Evolutionary conservation across 1,140 invertebrate genomes (phyloP).

Genomic region (Atta cephalotes): DNA sequence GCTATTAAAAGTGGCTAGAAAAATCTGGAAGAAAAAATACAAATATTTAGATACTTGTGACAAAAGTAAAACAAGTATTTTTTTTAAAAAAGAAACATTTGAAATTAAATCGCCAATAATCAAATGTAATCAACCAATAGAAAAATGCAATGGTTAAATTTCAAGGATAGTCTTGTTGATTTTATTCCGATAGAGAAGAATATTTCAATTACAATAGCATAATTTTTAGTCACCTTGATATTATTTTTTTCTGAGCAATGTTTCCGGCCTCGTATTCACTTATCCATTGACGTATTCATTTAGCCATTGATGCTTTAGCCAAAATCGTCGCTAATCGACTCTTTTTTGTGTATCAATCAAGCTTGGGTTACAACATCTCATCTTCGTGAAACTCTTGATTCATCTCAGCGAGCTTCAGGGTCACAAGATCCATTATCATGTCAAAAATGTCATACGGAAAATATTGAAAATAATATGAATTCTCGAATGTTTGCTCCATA

Average conservation of each 20-base stretch:
- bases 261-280: constrained; percentile 81
- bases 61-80: neutral
- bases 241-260: constrained; percentile 82
- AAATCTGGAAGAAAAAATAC: neutral
- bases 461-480: constrained; percentile 5
- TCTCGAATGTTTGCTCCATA: neutral
- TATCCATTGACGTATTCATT: constrained; percentile 78
- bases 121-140: too few relatives aligned
- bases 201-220: neutral
- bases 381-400: constrained; percentile 78
- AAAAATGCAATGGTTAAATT: neutral
- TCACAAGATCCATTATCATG: constrained; percentile 5
- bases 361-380: constrained; percentile 85
- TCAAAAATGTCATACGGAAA: neutral
- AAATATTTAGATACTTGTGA: neutral
- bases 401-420: constrained; percentile 1
- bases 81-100: neutral
- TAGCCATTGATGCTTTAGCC: constrained; percentile 77
- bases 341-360: constrained; percentile 85
- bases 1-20: neutral
- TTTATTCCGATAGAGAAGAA: neutral
- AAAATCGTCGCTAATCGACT: constrained; percentile 81
- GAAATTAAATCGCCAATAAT: neutral
- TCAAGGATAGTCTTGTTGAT: neutral
- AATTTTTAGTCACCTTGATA: constrained; percentile 80